These are phyloP conservation scores for Anguilla anguilla DNA, from an alignment of 2,797 vertebrate species.

Conservation along the genomic window DNA sequence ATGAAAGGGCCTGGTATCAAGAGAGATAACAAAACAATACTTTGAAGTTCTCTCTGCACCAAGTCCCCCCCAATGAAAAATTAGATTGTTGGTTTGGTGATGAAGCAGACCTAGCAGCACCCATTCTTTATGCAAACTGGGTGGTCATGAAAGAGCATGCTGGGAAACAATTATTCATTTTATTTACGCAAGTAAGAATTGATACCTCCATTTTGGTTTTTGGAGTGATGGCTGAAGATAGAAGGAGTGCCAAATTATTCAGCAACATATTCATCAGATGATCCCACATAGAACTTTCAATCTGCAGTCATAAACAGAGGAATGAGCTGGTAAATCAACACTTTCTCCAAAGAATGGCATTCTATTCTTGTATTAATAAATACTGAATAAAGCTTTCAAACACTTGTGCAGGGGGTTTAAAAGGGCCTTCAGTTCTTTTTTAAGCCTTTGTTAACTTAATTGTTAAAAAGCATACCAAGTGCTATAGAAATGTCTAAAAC, in stretches of 20 bases:
- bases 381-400: neutral
- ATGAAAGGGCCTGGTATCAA: neutral
- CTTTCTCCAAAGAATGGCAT: neutral
- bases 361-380: slow-evolving; percentile 7
- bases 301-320: slow-evolving; percentile 13
- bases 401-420: neutral
- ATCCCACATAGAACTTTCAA: neutral
- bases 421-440: neutral
- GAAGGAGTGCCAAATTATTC: neutral
- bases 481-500: slow-evolving; percentile 47
- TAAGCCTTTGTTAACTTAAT: neutral
- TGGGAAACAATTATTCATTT: neutral
- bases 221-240: neutral
- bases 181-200: neutral
- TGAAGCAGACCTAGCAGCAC: neutral
- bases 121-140: neutral
- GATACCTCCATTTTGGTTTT: neutral
- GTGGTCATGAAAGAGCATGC: neutral
- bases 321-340: slow-evolving; percentile 1
- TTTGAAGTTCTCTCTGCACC: neutral
- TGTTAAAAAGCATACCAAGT: slow-evolving; percentile 22
- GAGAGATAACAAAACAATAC: neutral
- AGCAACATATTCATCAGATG: neutral
- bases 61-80: neutral
- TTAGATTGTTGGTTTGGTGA: neutral